Percentiles rank a stretch among this genome's conserved stretches.
Evolutionary conservation across 2,113 vertebrate species (phyloP).

Genomic region (Lasiurus cinereus): DNA sequence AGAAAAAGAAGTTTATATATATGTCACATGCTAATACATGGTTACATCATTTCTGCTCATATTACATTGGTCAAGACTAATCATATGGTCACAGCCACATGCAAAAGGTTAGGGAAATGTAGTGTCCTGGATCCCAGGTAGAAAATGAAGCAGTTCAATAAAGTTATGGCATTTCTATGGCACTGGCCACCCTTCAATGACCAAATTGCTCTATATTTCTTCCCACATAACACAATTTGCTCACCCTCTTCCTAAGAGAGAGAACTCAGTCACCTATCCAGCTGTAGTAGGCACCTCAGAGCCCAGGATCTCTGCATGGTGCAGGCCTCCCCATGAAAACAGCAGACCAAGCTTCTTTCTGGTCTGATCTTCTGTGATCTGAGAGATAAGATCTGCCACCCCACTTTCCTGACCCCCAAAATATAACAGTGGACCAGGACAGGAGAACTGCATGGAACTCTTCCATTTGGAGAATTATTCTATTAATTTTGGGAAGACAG

Average conservation of each 20-base stretch:
- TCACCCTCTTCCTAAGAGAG: background rate
- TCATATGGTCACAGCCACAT: too few relatives aligned
- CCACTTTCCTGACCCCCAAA: background rate
- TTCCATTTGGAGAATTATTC: background rate
- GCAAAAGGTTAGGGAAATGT: background rate
- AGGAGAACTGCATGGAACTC: background rate
- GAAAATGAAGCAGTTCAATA: background rate
- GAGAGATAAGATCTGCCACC: too few relatives aligned
- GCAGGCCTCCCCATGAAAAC: background rate
- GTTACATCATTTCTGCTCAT: background rate
- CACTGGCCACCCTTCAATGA: background rate
- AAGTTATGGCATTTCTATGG: background rate
- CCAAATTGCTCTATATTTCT: background rate
- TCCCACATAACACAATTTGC: background rate
- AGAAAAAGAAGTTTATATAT: background rate
- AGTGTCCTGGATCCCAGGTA: background rate
- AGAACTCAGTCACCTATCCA: too few relatives aligned
- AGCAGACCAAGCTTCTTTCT: background rate
- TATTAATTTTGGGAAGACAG: too few relatives aligned
- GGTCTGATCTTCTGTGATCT: background rate
- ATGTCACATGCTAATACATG: background rate
- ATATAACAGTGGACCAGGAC: too few relatives aligned
- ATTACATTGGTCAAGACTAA: background rate
- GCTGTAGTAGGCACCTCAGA: background rate
- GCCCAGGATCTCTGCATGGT: background rate